phyloP scores from a whole-genome alignment of 37 sponge, comb jelly and placozoan species.

The Beroe forskalii region DNA sequence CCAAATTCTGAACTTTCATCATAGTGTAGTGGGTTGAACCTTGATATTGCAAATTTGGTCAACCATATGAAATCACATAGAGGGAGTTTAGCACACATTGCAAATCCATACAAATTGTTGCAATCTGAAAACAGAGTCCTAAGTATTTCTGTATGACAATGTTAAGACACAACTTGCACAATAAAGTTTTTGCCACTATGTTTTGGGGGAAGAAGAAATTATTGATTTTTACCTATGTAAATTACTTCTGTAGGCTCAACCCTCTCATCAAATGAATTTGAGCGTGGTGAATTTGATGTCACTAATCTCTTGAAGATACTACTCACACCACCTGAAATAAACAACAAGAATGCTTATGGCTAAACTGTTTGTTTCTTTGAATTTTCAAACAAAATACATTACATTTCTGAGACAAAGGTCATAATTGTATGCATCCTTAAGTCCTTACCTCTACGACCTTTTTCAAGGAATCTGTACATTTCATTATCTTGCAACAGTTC shows the following conservation, averaged over 20 bases:
- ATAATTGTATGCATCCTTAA: too few species aligned
- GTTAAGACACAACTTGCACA: too few species aligned
- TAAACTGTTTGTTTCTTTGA: too few species aligned
- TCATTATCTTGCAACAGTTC: neutral
- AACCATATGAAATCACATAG: neutral
- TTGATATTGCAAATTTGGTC: neutral
- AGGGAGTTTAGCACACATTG: neutral
- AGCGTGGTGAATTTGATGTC: neutral
- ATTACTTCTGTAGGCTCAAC: neutral
- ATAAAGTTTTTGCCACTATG: too few species aligned
- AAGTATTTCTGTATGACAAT: too few species aligned
- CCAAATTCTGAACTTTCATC: neutral
- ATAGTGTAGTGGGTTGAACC: neutral
- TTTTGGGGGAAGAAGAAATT: too few species aligned
- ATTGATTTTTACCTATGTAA: neutral
- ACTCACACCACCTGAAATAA: neutral
- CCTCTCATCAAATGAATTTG: neutral
- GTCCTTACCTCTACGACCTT: neutral
- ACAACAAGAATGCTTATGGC: too few species aligned
- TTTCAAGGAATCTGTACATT: slow-evolving; percentile 5
- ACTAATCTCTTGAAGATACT: neutral
- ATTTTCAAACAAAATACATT: too few species aligned
- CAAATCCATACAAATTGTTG: slow-evolving; percentile 1
- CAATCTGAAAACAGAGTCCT: neutral
- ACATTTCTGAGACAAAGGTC: too few species aligned